Evolutionary conservation across 2,797 vertebrate genomes (phyloP).

Genomic region (Halcyon badia): DNA sequence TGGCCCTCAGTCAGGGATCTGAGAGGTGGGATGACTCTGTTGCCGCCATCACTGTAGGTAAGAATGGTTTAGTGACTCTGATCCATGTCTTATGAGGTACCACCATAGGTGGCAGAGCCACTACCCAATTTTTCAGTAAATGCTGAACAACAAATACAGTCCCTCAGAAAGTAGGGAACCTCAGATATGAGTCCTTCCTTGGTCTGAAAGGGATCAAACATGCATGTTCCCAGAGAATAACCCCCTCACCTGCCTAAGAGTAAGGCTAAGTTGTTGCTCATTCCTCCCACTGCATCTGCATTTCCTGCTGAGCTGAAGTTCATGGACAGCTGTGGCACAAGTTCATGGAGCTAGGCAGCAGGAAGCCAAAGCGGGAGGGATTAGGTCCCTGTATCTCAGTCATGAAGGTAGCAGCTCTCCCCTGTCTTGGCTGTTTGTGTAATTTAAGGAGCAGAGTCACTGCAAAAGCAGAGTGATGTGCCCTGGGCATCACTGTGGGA

Average conservation of each 20-base stretch:
- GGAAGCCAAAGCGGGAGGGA: neutral
- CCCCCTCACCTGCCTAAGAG: neutral
- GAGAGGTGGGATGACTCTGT: neutral
- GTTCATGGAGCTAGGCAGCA: neutral
- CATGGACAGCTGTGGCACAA: neutral
- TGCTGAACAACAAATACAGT: neutral
- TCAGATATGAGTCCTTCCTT: neutral
- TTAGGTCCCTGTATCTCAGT: neutral
- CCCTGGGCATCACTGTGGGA: neutral
- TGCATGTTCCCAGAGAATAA: neutral
- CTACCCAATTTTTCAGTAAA: neutral
- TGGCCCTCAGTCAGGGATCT: neutral
- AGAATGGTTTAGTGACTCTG: neutral
- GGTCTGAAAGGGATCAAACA: neutral
- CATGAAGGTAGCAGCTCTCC: neutral
- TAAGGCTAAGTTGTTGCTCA: fast-evolving
- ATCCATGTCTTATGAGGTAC: neutral
- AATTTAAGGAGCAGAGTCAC: neutral
- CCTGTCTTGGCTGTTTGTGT: neutral
- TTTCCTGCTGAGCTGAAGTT: neutral
- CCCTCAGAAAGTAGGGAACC: neutral
- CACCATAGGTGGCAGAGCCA: neutral
- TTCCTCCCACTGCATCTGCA: neutral
- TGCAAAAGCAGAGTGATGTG: neutral
- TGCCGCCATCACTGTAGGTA: neutral